Percentiles rank a stretch among this genome's conserved stretches.
Conservation (phyloP, 2,888 invertebrate species). For the Mallateleia sp. region DNA sequence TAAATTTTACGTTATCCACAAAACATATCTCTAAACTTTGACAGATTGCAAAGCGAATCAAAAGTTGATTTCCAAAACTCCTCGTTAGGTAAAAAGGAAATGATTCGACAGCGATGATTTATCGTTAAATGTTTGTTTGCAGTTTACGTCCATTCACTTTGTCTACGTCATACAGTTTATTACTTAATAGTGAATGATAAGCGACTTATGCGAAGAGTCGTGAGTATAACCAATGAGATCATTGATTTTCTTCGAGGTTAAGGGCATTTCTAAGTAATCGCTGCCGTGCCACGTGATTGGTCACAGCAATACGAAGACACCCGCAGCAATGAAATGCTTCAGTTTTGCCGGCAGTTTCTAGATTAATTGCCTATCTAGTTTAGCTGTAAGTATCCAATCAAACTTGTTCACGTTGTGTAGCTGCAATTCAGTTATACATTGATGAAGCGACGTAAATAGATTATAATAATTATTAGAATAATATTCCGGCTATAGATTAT, state of each 20-base stretch:
- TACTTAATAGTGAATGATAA: slow-evolving; percentile 29
- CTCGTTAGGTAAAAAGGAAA: background rate
- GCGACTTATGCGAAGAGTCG: slow-evolving; percentile 19
- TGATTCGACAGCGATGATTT: background rate
- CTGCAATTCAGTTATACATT: background rate
- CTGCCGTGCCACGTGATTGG: slow-evolving; percentile 79
- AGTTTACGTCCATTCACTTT: slow-evolving; percentile 1
- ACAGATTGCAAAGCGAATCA: too few species aligned
- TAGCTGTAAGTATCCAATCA: background rate
- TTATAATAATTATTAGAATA: background rate
- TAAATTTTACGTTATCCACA: too few species aligned
- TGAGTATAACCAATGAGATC: slow-evolving; percentile 61
- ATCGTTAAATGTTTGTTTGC: background rate
- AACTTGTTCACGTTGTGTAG: background rate
- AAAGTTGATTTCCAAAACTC: too few species aligned
- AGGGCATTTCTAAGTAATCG: slow-evolving; percentile 82
- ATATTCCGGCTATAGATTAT: slow-evolving; percentile 9
- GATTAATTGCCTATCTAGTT: background rate
- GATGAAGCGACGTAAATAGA: background rate
- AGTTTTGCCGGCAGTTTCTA: background rate
- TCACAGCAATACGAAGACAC: slow-evolving; percentile 18
- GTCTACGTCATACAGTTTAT: slow-evolving; percentile 8
- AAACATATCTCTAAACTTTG: too few species aligned
- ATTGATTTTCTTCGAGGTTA: slow-evolving; percentile 85
- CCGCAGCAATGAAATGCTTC: background rate